Conservation (phyloP, 2,797 vertebrate species). For the Tragelaphus eurycerus region DNA sequence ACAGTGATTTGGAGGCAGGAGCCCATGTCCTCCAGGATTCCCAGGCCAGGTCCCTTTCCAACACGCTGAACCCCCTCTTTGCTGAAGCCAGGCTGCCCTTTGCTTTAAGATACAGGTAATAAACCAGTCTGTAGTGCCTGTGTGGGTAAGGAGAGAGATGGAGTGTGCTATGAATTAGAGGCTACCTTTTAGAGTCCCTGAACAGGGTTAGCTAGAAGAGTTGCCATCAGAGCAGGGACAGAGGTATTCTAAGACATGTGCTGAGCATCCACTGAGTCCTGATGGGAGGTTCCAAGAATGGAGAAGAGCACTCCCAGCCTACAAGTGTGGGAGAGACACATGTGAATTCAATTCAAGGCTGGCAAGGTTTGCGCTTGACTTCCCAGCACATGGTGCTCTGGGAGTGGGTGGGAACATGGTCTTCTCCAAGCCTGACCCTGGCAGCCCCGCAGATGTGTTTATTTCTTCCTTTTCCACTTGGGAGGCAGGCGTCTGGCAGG, state of each 20-base stretch:
- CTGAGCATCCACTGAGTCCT: fast-evolving
- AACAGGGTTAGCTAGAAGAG: fast-evolving
- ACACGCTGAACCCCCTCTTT: not conserved
- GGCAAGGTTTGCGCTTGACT: not conserved
- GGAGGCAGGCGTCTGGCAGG: slow-evolving; percentile 29
- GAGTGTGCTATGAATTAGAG: fast-evolving
- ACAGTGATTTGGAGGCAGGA: not conserved
- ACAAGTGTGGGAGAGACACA: not conserved
- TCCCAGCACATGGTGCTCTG: not conserved
- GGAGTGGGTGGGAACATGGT: not conserved
- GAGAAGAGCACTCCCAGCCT: not conserved
- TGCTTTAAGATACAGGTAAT: not conserved
- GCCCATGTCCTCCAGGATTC: not conserved
- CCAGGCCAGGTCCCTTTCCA: not conserved
- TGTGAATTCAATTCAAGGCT: slow-evolving; percentile 21
- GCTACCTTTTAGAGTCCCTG: not conserved
- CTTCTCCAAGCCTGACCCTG: slow-evolving; percentile 24
- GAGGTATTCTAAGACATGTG: not conserved
- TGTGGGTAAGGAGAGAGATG: not conserved
- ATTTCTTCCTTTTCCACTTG: slow-evolving; percentile 17
- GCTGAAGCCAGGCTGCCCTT: not conserved
- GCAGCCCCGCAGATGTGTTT: not conserved
- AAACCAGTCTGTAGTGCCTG: not conserved
- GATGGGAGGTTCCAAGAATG: not conserved
- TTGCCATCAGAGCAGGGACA: not conserved